Evolutionary conservation across 2,888 invertebrate species (phyloP), one percentile per base, ranked within the genome.

Genomic region (Nomada ferruginata): DNA sequence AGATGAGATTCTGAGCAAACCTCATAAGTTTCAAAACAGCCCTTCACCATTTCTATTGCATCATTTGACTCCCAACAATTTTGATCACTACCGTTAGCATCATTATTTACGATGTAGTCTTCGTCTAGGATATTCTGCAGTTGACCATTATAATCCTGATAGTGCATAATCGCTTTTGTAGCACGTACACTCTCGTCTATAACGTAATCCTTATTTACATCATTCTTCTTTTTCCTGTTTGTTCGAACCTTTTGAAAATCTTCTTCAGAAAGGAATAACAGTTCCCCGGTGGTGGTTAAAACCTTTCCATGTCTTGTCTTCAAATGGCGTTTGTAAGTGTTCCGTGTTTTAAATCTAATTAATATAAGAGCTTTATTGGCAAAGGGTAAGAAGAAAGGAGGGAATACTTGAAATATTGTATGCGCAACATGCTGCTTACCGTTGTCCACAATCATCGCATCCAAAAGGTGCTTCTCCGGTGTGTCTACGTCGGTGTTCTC

Each of bases 291-390:
- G 10, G 94, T 94, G 5, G 95, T 95, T 42, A 95, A 91, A 36
- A 95, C 94, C 90, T 95, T 95, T 9, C 95, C 94, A 84, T 95
- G 95, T 2, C 95, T 92, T 5, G 95, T 95, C 88, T 94, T 94
- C 77, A 95, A 91, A 88, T 95, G 95, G 2, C 95, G 94, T 87
- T 95, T 95, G 90, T 95, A 95, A 0, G 95, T 95, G 89, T 95
- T 95, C 47, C 95, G 92, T 0, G 95, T 95, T 91, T 95, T 95
- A 87, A 95, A 95, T 86, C 95, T 94, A 9, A 42, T 42, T 53
- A 26, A 53, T 11, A 20, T n/a, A 63, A 59, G n/a, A 52, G 53
- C n/a, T 52, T 3, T 52, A 36, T 44, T 78, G 15, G 15, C 47
- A 53, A 59, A 53, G 29, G 15, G 36, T 11, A 53, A 0, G 15